These are phyloP conservation scores for Thalassarche chlororhynchos DNA, from an alignment of 2,113 vertebrate genomes.

Conservation along the genomic window DNA sequence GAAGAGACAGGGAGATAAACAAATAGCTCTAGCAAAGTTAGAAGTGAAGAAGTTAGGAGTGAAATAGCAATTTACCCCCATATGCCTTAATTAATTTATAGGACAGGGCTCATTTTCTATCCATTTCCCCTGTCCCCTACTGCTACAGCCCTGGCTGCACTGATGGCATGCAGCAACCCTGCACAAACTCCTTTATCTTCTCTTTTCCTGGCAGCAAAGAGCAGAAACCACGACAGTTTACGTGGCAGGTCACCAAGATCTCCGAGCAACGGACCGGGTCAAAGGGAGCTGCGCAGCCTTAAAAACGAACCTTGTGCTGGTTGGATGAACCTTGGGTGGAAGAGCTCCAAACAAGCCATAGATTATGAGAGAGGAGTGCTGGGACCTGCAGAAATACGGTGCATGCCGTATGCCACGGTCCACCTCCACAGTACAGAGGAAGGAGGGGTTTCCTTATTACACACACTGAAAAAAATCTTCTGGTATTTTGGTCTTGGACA, in stretches of 20 bases:
- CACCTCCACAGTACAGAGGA: background rate
- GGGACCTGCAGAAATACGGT: background rate
- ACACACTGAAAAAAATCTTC: background rate
- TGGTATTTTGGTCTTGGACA: background rate
- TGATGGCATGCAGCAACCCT: fast-evolving
- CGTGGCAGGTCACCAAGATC: background rate
- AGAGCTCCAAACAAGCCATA: background rate
- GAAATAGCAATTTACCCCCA: background rate
- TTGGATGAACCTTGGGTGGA: background rate
- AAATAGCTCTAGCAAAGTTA: background rate
- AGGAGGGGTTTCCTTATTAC: background rate
- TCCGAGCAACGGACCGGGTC: background rate
- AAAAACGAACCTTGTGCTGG: background rate
- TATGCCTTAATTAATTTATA: background rate
- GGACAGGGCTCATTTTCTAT: background rate
- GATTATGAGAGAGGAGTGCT: background rate
- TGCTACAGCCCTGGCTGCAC: background rate
- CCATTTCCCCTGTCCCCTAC: background rate
- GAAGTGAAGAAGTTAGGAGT: background rate
- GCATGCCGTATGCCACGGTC: fast-evolving
- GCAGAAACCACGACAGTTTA: background rate
- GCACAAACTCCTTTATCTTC: background rate
- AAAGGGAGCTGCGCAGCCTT: background rate
- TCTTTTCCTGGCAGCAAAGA: background rate
- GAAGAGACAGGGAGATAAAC: background rate